Percentiles rank a stretch among this genome's conserved stretches.
Evolutionary conservation across 2,888 invertebrate genomes (phyloP).

Genomic region (Teinopalpus imperialis): DNA sequence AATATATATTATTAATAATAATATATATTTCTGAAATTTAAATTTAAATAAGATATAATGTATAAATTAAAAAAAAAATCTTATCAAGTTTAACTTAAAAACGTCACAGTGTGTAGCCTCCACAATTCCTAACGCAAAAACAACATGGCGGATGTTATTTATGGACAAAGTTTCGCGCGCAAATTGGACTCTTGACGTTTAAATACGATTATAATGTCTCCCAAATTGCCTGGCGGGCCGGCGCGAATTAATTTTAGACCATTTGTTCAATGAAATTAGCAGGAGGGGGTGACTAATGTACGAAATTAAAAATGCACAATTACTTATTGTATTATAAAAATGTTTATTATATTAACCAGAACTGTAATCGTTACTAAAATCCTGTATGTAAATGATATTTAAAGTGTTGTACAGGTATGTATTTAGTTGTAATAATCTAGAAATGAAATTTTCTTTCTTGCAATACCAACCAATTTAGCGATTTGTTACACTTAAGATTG

Average conservation of each 20-base stretch:
- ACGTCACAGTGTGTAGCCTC: slow-evolving; percentile 11
- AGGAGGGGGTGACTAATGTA: slow-evolving; percentile 38
- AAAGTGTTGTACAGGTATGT: no score
- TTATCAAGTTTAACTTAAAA: no score
- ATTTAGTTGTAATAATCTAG: no score
- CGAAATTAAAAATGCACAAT: slow-evolving; percentile 30
- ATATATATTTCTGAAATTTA: no score
- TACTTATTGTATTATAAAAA: slow-evolving; percentile 17
- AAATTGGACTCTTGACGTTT: slow-evolving; percentile 47
- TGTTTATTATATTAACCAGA: not conserved
- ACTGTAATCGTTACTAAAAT: no score
- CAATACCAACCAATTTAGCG: no score
- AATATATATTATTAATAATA: no score
- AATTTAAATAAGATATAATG: no score
- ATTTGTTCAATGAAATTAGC: slow-evolving; percentile 33
- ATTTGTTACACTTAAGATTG: no score
- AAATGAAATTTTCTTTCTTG: no score
- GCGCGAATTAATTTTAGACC: slow-evolving; percentile 37
- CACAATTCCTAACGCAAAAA: slow-evolving; percentile 28
- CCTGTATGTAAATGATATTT: no score
- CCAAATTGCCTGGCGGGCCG: slow-evolving; percentile 41
- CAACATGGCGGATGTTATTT: slow-evolving; percentile 40
- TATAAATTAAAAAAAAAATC: no score
- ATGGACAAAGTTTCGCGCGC: slow-evolving; percentile 44
- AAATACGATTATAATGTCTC: slow-evolving; percentile 51